These are phyloP conservation scores for Encarsia formosa DNA, from an alignment of 2,888 invertebrate genomes.

Conservation along the genomic window DNA sequence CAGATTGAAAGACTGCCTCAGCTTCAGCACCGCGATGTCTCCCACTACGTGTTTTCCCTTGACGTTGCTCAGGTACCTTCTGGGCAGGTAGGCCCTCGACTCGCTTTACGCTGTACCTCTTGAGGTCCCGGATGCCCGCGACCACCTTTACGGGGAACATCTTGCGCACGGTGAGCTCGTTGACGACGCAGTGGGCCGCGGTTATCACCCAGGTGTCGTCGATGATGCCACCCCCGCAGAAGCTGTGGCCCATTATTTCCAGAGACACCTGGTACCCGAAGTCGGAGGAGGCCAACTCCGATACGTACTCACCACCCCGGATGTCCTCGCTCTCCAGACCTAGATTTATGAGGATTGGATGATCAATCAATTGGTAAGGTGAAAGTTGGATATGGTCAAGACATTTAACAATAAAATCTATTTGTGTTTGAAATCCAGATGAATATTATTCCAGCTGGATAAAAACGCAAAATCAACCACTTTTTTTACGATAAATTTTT, in stretches of 20 bases:
- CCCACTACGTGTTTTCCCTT: background rate
- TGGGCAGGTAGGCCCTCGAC: background rate
- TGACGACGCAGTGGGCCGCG: slow-evolving; percentile 7
- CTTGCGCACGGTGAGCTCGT: background rate
- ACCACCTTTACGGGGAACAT: background rate
- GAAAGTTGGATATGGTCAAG: too few relatives aligned
- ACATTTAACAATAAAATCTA: too few relatives aligned
- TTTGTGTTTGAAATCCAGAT: too few relatives aligned
- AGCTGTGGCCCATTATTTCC: background rate
- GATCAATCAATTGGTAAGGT: too few relatives aligned
- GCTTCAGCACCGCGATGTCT: slow-evolving; percentile 14
- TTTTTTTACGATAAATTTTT: too few relatives aligned
- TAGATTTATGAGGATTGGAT: too few relatives aligned
- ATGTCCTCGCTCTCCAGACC: slow-evolving; percentile 1
- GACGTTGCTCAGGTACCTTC: background rate
- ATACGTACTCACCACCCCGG: background rate
- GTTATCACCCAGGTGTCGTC: background rate
- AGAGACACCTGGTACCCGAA: slow-evolving; percentile 8
- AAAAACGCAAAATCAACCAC: too few relatives aligned
- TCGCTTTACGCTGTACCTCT: too few relatives aligned
- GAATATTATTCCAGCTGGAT: too few relatives aligned
- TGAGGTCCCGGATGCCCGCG: background rate
- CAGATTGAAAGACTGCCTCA: too few relatives aligned
- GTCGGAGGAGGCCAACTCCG: background rate
- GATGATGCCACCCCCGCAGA: slow-evolving; percentile 9